Evolutionary conservation across 37 sponge, comb jelly and placozoan species (phyloP), one percentile per base, ranked within the genome.

Genomic region (Eunapius fragilis): DNA sequence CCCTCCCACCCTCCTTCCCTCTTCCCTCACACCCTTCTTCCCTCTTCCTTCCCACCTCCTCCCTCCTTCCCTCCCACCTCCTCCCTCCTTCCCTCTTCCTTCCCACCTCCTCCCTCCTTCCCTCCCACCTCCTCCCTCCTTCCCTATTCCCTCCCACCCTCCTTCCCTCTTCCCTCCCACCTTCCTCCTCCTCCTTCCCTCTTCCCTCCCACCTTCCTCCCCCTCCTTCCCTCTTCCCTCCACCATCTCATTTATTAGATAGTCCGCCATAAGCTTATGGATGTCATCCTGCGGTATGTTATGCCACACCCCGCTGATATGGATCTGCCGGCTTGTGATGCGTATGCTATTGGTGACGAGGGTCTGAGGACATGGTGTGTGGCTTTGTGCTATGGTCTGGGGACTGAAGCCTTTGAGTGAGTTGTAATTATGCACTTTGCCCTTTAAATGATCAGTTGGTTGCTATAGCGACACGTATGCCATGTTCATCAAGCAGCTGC

Each of bases 341-440:
- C 88, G 2, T 74, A 78, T 37, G 27, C 24, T 25, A 72, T 91
- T 17, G 37, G 58, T 0, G 47, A 34, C 22, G 72, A 70, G 32
- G 75, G 82, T 33, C 67, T 85, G 70, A 31, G 49, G 7, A 77
- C 85, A 17, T 90, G 94, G 91, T 69, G 38, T 33, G 89, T 87
- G 31, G 11, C 74, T 0, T 74, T 90, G 7, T 14, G 75, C 35
- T 94, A 94, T 71, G 89, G 89, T 0, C 32, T 90, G 31, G 80
- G 69, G 45, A 67, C 79, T 23, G 75, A 80, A 0, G 80, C 72
- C 2, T 74, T 93, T 37, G 81, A 88, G 94, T 93, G 24, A 70
- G 79, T 2, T 6, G 4, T 34, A 13, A 1, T 70, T 22, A 47
- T 27, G 26, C 78, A 2, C 37, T 58, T 58, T 12, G 11, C 48